Conservation (phyloP, 2,797 vertebrate genomes). For the Pangasius djambal region DNA sequence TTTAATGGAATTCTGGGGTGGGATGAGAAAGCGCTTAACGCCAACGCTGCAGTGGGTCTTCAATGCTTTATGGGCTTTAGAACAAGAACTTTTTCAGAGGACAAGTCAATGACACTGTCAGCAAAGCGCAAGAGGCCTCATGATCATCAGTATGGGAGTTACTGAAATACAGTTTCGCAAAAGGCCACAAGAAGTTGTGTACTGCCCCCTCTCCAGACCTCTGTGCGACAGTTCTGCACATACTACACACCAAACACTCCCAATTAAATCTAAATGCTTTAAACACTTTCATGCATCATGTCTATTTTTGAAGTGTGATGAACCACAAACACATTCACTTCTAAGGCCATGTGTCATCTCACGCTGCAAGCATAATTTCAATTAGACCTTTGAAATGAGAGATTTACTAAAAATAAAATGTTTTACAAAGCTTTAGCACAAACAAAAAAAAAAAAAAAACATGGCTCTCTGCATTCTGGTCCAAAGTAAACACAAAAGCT, state of each 20-base stretch:
- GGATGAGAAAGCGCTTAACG: conserved; percentile 60
- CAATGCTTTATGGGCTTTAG: conserved; percentile 47
- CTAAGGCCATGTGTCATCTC: conserved; percentile 35
- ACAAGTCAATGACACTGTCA: conserved; percentile 50
- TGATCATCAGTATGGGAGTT: neutral
- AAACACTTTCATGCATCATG: conserved; percentile 27
- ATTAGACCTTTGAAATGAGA: conserved; percentile 27
- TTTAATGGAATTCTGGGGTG: conserved; percentile 76
- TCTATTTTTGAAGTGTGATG: conserved; percentile 30
- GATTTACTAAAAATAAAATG: conserved; percentile 24
- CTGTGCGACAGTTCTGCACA: conserved; percentile 8
- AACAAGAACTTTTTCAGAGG: conserved; percentile 47
- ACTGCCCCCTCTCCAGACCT: neutral
- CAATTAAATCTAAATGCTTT: conserved; percentile 36
- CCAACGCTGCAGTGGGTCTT: conserved; percentile 67
- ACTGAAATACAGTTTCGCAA: neutral
- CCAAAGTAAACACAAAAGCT: conserved; percentile 30
- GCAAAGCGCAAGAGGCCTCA: conserved; percentile 1
- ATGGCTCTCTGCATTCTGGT: neutral
- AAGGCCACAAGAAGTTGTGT: neutral
- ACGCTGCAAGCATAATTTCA: conserved; percentile 29
- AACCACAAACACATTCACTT: conserved; percentile 32
- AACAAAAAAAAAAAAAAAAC: conserved; percentile 3
- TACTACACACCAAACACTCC: conserved; percentile 10
- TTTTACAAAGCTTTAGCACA: conserved; percentile 36